phyloP scores from a whole-genome alignment of 2,797 vertebrate species.

The Tangara arthus region DNA sequence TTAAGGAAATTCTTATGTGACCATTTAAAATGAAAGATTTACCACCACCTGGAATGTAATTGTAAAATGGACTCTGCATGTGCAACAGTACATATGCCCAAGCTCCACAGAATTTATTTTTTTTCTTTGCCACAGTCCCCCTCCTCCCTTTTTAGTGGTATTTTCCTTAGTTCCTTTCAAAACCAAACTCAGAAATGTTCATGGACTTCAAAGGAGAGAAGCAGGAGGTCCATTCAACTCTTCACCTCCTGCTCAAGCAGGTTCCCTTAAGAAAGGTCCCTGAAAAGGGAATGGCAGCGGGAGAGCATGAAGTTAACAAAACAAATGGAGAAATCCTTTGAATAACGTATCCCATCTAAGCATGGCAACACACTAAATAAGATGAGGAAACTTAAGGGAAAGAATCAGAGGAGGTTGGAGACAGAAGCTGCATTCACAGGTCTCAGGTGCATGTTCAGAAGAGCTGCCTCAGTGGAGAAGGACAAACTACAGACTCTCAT shows the following conservation, averaged over 20 bases:
- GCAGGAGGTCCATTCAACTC: constrained; percentile 24
- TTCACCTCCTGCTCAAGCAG: constrained; percentile 39
- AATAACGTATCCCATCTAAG: background rate
- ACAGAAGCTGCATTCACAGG: background rate
- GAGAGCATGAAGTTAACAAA: constrained; percentile 31
- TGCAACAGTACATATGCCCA: background rate
- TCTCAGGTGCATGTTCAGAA: background rate
- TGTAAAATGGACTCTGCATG: background rate
- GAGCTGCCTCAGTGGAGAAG: background rate
- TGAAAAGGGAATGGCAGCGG: constrained; percentile 40
- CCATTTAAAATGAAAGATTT: background rate
- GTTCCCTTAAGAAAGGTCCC: constrained; percentile 17
- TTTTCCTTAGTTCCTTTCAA: constrained; percentile 32
- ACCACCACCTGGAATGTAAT: background rate
- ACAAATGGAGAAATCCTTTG: constrained; percentile 4
- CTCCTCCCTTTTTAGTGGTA: constrained; percentile 2
- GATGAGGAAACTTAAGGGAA: background rate
- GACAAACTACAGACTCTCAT: background rate
- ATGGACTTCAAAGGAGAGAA: constrained; percentile 39
- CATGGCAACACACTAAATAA: background rate
- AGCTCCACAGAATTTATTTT: background rate
- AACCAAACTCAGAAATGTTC: constrained; percentile 43
- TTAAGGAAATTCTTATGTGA: background rate
- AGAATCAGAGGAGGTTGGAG: background rate
- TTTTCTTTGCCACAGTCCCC: background rate